These are phyloP conservation scores for Sebastes kiyomatsui DNA, from an alignment of 2,797 vertebrate species.

Conservation along the genomic window DNA sequence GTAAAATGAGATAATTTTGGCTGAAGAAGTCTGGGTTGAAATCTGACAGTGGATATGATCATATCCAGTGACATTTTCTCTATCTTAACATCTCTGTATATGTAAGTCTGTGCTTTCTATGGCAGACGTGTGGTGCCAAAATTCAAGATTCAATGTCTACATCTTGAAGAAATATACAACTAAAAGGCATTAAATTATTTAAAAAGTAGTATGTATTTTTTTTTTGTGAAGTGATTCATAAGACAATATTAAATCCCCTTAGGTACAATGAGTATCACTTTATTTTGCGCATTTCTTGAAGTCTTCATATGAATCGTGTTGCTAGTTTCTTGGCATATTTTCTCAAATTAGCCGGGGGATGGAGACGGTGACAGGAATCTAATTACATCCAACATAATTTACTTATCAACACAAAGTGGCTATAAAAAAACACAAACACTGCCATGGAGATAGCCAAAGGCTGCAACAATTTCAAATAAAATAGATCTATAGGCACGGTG, in stretches of 20 bases:
- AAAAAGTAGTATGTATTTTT: not conserved
- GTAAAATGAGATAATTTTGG: slow-evolving; percentile 15
- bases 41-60: not conserved
- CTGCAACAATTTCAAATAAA: not conserved
- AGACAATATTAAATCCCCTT: not conserved
- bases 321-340: slow-evolving; percentile 2
- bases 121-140: not conserved
- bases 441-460: not conserved
- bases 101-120: not conserved
- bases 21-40: not conserved
- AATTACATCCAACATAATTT: slow-evolving; percentile 53
- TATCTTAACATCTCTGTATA: not conserved
- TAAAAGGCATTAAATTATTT: not conserved
- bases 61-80: not conserved
- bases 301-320: not conserved
- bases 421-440: slow-evolving; percentile 10
- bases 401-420: slow-evolving; percentile 32
- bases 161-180: not conserved
- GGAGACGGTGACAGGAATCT: slow-evolving; percentile 36
- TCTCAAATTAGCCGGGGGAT: slow-evolving; percentile 22
- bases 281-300: not conserved
- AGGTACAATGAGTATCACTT: not conserved
- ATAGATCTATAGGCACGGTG: slow-evolving; percentile 1
- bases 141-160: not conserved
- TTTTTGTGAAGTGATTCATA: not conserved